Conservation (phyloP, 2,113 vertebrate genomes). For the Xiphophorus maculatus region DNA sequence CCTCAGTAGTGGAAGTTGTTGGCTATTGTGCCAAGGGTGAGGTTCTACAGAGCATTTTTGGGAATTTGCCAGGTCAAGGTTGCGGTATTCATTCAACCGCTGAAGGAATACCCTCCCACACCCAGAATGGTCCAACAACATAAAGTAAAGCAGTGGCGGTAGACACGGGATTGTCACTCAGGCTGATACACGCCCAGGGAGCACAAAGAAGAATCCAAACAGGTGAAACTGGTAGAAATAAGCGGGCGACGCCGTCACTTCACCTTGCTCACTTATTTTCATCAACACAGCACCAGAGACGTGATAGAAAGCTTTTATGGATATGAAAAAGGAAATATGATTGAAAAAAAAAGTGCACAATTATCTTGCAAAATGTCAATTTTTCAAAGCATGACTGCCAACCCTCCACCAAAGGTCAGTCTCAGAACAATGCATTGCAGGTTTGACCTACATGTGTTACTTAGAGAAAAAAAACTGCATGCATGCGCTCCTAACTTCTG, state of each 20-base stretch:
- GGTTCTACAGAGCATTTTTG: not conserved
- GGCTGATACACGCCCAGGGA: not conserved
- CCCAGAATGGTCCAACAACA: not conserved
- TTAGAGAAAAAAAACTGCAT: constrained; percentile 19
- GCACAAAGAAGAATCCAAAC: not conserved
- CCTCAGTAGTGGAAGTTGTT: not conserved
- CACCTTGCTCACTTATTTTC: not conserved
- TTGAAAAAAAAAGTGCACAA: not conserved
- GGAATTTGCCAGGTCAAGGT: not conserved
- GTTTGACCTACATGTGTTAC: not conserved
- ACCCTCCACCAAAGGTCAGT: too few relatives aligned
- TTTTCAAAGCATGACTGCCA: not conserved
- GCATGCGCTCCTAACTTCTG: constrained; percentile 11
- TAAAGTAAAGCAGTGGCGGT: too few relatives aligned
- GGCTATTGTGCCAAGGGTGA: not conserved
- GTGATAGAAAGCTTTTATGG: not conserved
- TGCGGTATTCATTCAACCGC: not conserved
- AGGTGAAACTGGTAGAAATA: not conserved
- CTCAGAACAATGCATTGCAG: constrained; percentile 1
- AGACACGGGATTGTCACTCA: not conserved
- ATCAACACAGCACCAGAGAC: not conserved
- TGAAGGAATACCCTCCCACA: not conserved
- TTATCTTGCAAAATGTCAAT: not conserved
- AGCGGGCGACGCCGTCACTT: not conserved
- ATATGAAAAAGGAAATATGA: not conserved